These are phyloP conservation scores for Cryptoleucopteryx plumbea DNA, from an alignment of 2,113 vertebrate genomes.

Conservation along the genomic window DNA sequence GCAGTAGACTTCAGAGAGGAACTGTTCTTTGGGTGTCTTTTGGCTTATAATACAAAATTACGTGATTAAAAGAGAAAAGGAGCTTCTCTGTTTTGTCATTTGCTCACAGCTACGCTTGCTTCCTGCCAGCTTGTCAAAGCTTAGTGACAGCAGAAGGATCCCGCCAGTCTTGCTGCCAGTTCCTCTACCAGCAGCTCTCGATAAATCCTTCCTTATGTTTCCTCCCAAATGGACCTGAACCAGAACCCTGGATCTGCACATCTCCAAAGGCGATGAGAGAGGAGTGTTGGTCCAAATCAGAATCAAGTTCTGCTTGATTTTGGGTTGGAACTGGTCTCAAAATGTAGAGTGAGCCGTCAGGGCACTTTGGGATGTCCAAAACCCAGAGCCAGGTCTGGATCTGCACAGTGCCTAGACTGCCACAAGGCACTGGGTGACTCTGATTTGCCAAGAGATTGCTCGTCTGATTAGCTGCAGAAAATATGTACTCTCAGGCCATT, in stretches of 20 bases:
- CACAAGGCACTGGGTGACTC: not conserved
- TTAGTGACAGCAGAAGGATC: not conserved
- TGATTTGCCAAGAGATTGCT: not conserved
- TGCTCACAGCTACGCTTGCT: not conserved
- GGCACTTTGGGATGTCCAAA: not conserved
- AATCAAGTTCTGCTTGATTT: not conserved
- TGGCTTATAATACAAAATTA: not conserved
- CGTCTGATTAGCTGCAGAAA: not conserved
- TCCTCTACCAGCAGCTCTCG: not conserved
- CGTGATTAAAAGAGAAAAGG: not conserved
- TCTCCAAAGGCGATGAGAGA: not conserved
- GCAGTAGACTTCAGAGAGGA: not conserved
- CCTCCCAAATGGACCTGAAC: not conserved
- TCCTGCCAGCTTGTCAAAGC: slow-evolving; percentile 12
- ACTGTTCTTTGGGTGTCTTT: not conserved
- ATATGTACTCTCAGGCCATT: not conserved
- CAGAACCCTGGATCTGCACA: not conserved
- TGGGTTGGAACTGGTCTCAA: not conserved
- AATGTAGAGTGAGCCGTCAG: not conserved
- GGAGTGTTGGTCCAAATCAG: not conserved
- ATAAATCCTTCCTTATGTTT: not conserved
- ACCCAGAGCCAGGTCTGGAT: not conserved
- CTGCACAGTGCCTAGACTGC: not conserved
- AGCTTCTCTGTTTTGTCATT: not conserved
- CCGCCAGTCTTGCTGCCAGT: not conserved